These are phyloP conservation scores for Cherax quadricarinatus DNA, from an alignment of 1,140 invertebrate species.

Conservation along the genomic window DNA sequence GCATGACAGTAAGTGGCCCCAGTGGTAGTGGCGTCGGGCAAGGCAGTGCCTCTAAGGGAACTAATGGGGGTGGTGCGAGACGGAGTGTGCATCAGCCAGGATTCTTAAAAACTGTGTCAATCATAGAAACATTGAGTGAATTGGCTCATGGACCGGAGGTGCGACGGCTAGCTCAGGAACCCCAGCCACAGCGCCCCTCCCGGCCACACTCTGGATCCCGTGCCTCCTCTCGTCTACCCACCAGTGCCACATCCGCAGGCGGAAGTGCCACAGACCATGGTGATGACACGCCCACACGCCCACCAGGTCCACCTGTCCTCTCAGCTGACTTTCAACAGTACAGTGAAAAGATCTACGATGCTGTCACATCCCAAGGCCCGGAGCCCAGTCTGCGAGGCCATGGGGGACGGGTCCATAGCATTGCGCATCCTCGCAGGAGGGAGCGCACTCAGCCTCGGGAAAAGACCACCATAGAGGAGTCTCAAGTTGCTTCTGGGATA, in stretches of 20 bases:
- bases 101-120: conserved; percentile 62
- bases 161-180: conserved; percentile 58
- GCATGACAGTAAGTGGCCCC: conserved; percentile 36
- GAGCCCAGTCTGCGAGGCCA: conserved; percentile 34
- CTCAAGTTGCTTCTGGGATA: conserved; percentile 7
- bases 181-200: conserved; percentile 36
- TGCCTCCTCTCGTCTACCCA: conserved; percentile 24
- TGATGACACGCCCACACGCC: conserved; percentile 46
- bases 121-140: conserved; percentile 60
- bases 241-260: conserved; percentile 24
- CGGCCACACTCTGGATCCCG: conserved; percentile 51
- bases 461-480: conserved; percentile 15
- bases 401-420: conserved; percentile 9
- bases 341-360: conserved; percentile 71
- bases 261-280: conserved; percentile 38
- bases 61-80: conserved; percentile 28
- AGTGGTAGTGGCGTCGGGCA: conserved; percentile 5
- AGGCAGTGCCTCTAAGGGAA: conserved; percentile 16
- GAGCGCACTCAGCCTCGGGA: conserved; percentile 37
- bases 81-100: conserved; percentile 48
- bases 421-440: conserved; percentile 33
- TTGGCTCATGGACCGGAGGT: conserved; percentile 56
- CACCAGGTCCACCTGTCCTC: conserved; percentile 64
- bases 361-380: conserved; percentile 60
- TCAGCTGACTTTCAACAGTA: conserved; percentile 68